Percentiles rank a stretch among this genome's conserved stretches.
phyloP scores from a whole-genome alignment of 1,140 invertebrate species.

The Idris sp. region DNA sequence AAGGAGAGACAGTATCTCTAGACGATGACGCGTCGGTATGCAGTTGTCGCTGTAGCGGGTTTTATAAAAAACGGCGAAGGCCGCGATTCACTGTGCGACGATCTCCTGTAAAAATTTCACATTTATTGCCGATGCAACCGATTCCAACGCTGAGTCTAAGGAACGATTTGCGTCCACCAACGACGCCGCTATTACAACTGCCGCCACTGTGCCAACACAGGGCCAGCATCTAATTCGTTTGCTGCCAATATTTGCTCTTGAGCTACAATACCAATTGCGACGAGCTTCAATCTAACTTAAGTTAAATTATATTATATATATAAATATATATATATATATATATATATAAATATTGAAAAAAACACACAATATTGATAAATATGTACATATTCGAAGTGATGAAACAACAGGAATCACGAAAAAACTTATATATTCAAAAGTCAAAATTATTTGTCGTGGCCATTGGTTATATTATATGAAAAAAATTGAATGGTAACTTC shows the following conservation, averaged over 20 bases:
- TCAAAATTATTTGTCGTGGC: constrained; percentile 54
- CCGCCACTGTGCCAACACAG: constrained; percentile 80
- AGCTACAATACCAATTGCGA: constrained; percentile 69
- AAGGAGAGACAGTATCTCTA: constrained; percentile 80
- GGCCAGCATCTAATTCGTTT: constrained; percentile 79
- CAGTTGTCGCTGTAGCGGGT: constrained; percentile 88
- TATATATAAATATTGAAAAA: constrained; percentile 1
- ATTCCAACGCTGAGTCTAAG: constrained; percentile 76
- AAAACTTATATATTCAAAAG: constrained; percentile 21
- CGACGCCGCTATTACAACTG: constrained; percentile 77
- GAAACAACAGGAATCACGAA: constrained; percentile 16
- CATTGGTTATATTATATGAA: constrained; percentile 18
- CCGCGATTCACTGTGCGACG: constrained; percentile 83
- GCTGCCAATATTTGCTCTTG: constrained; percentile 63
- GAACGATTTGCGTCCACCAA: constrained; percentile 77
- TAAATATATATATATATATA: constrained; percentile 11
- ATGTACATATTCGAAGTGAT: constrained; percentile 49
- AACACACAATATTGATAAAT: constrained; percentile 32
- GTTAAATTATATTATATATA: constrained; percentile 32
- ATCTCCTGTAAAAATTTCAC: constrained; percentile 85
- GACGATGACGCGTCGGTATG: constrained; percentile 89
- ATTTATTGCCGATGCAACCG: constrained; percentile 83
- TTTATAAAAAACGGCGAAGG: constrained; percentile 81
- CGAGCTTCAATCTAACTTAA: constrained; percentile 69
- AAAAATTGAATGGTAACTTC: constrained; percentile 12